Conservation (phyloP, 2,888 invertebrate genomes). For the Iselma pallidipennis region DNA sequence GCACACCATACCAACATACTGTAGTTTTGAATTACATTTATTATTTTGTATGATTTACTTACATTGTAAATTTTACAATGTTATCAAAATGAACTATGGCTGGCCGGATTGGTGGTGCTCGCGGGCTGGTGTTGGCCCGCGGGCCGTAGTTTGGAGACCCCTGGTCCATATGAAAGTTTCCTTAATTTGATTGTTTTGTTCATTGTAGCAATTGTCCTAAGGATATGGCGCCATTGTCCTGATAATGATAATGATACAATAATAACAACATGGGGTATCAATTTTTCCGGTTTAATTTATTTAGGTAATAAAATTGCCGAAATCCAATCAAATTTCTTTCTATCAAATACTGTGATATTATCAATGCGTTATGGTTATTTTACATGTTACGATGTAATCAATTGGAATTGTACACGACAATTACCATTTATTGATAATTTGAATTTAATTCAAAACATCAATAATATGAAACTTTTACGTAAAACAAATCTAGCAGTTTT, state of each 20-base stretch:
- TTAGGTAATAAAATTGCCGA: conserved; percentile 70
- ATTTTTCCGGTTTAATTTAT: conserved; percentile 81
- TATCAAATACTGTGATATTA: conserved; percentile 77
- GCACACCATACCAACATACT: too few species aligned
- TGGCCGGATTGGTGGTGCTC: too few species aligned
- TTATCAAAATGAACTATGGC: too few species aligned
- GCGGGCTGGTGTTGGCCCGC: too few species aligned
- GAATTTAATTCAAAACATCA: conserved; percentile 44
- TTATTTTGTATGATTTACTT: too few species aligned
- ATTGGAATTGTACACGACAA: conserved; percentile 45
- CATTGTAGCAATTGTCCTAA: conserved; percentile 52
- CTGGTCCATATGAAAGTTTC: neutral
- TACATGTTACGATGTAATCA: conserved; percentile 61
- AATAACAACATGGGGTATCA: conserved; percentile 81
- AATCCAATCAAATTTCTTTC: conserved; percentile 69
- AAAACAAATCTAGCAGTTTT: conserved; percentile 59
- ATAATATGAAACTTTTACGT: conserved; percentile 44
- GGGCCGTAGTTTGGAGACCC: too few species aligned
- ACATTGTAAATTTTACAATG: too few species aligned
- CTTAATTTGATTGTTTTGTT: neutral
- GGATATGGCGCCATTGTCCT: conserved; percentile 55
- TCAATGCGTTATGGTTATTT: conserved; percentile 88
- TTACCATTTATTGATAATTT: conserved; percentile 47
- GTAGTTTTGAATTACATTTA: too few species aligned
- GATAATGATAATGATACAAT: conserved; percentile 60